phyloP scores from a whole-genome alignment of 2,888 invertebrate species.

The Nemurella pictetii region DNA sequence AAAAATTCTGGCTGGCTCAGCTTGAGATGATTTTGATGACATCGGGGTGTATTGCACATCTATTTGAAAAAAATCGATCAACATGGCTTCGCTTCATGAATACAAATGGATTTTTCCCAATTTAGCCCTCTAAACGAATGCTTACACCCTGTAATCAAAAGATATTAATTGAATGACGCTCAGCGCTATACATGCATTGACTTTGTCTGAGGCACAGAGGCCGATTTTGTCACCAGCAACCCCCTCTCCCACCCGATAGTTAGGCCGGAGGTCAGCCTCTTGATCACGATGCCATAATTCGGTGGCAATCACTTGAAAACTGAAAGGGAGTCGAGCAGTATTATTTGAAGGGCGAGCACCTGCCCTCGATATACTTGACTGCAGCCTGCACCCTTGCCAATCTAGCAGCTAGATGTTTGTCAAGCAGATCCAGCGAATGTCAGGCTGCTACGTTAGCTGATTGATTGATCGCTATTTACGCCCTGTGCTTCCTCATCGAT shows the following conservation, averaged over 20 bases:
- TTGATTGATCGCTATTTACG: not conserved
- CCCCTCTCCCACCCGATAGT: not conserved
- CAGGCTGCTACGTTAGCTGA: not conserved
- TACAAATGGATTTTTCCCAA: too few relatives aligned
- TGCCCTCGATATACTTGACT: not conserved
- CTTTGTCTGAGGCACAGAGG: too few relatives aligned
- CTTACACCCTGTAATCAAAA: too few relatives aligned
- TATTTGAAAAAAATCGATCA: too few relatives aligned
- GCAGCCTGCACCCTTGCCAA: too few relatives aligned
- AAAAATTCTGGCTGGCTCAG: too few relatives aligned
- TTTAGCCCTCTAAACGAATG: too few relatives aligned
- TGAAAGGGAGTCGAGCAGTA: not conserved
- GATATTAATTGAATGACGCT: too few relatives aligned
- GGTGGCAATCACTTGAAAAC: not conserved
- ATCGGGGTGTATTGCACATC: too few relatives aligned
- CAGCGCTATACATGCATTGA: too few relatives aligned
- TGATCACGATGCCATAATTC: not conserved
- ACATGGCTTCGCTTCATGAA: too few relatives aligned
- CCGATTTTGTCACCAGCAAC: slow-evolving; percentile 2
- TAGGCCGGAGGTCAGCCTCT: not conserved
- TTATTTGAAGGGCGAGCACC: not conserved
- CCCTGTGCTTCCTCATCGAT: not conserved
- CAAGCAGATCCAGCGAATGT: not conserved
- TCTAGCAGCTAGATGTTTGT: not conserved
- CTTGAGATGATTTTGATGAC: too few relatives aligned